Evolutionary conservation across 2,113 vertebrate species (phyloP).

Genomic region (Candoia aspera): DNA sequence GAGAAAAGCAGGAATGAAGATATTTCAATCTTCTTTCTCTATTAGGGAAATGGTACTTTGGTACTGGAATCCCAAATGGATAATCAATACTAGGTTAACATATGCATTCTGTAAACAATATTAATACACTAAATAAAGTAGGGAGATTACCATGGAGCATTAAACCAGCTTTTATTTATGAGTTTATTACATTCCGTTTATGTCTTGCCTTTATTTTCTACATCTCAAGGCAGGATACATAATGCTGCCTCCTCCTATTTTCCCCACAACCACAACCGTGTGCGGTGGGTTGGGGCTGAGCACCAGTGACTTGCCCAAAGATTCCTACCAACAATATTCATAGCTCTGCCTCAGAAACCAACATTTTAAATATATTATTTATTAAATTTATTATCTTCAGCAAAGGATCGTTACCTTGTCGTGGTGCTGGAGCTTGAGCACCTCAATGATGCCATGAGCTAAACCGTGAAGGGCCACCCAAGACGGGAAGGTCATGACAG

Average conservation of each 20-base stretch:
- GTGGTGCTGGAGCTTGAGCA: no score
- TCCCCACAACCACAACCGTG: background rate
- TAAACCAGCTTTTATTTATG: background rate
- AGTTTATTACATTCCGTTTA: background rate
- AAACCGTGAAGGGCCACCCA: no score
- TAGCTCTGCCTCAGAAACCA: background rate
- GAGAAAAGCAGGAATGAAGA: no score
- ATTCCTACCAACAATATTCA: background rate
- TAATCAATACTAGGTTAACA: no score
- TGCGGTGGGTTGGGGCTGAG: background rate
- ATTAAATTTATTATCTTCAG: background rate
- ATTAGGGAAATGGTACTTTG: no score
- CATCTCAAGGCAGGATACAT: background rate
- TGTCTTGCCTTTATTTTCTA: background rate
- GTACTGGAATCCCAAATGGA: no score
- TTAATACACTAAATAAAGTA: background rate
- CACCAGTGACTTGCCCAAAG: background rate
- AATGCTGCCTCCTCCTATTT: background rate
- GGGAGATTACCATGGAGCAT: background rate
- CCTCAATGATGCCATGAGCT: no score
- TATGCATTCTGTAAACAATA: background rate
- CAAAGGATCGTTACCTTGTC: no score
- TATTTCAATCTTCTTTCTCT: no score
- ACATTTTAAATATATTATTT: background rate
- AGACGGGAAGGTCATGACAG: no score